These are phyloP conservation scores for Oscheius sp. DNA, from an alignment of 1,140 invertebrate genomes.

Conservation along the genomic window DNA sequence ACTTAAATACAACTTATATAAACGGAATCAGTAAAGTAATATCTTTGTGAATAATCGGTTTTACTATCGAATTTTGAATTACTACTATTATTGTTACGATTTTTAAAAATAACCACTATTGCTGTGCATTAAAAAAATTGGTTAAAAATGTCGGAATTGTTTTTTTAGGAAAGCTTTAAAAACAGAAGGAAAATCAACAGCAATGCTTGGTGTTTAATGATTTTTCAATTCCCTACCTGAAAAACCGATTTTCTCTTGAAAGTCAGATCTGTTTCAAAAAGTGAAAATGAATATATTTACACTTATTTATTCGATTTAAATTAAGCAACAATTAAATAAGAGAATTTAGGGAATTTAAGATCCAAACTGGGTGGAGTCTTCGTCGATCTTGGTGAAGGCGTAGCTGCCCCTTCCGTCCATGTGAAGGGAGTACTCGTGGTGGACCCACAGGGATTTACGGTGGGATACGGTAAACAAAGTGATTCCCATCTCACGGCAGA, in stretches of 20 bases:
- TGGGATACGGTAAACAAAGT: slow-evolving; percentile 95
- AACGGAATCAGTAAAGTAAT: no score
- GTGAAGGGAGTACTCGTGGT: slow-evolving; percentile 86
- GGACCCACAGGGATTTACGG: slow-evolving; percentile 88
- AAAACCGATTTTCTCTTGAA: background rate
- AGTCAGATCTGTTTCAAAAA: background rate
- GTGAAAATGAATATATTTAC: slow-evolving; percentile 6
- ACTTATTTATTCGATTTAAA: background rate
- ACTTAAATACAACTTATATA: no score
- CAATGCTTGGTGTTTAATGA: no score
- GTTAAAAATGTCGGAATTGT: no score
- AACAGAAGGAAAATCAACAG: no score
- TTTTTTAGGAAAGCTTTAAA: no score
- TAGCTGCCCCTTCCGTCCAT: slow-evolving; percentile 89
- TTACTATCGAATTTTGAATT: no score
- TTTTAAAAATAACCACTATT: no score
- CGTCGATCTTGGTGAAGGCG: slow-evolving; percentile 80
- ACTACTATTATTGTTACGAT: no score
- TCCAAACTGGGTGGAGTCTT: slow-evolving; percentile 57
- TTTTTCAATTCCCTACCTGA: no score
- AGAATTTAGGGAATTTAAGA: slow-evolving; percentile 10
- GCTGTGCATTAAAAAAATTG: no score
- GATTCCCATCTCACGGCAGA: slow-evolving; percentile 82
- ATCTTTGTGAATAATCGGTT: no score
- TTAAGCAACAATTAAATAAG: slow-evolving; percentile 1